Evolutionary conservation across 2,888 invertebrate species (phyloP), one percentile per base, ranked within the genome.

Genomic region (Chrysolina haemoptera): DNA sequence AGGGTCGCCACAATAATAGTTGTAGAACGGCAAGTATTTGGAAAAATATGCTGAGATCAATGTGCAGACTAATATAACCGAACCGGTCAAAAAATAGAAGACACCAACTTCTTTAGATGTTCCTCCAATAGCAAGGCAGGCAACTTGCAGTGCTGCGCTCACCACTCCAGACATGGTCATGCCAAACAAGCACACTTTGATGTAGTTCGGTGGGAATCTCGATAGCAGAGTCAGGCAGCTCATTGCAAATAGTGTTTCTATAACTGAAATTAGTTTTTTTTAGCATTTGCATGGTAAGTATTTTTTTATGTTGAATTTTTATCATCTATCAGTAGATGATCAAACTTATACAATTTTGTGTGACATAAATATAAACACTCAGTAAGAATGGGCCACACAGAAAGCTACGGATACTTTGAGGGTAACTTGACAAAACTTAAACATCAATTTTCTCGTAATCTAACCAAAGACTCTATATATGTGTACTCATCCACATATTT

Each of bases 1-100:
- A n/a, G 67, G 50, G 35, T 67, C 53, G 12, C 67, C 67, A 20
- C 50, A 22, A n/a, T 50, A 67, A 27, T 40, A 50, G 12, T 22
- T 14, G 14, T 53, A 67, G 1, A 46, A 27, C 12, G 67, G 53
- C 10, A 50, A 1, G 22, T 50, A 53, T 12, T 53, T n/a, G 8
- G 27, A 22, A 9, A 53, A n/a, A 18, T 35, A 16, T 16, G 67
- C 50, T n/a, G n/a, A 22, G 16, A 50, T 12, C 14, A 27, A 35
- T 3, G 50, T 35, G 6, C 22, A 9, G 3, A 40, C 67, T 20
- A 67, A 18, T 46, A 67, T 46, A 11, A 53, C 14, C 8, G 67
- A 53, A 11, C 67, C 67, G 14, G n/a, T 18, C 1, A 27, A 14
- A 14, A 22, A 67, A 53, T 67, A 67, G 16, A 67, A 18, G 11